phyloP scores from a whole-genome alignment of 2,113 vertebrate genomes.

The Azemiops feae region DNA sequence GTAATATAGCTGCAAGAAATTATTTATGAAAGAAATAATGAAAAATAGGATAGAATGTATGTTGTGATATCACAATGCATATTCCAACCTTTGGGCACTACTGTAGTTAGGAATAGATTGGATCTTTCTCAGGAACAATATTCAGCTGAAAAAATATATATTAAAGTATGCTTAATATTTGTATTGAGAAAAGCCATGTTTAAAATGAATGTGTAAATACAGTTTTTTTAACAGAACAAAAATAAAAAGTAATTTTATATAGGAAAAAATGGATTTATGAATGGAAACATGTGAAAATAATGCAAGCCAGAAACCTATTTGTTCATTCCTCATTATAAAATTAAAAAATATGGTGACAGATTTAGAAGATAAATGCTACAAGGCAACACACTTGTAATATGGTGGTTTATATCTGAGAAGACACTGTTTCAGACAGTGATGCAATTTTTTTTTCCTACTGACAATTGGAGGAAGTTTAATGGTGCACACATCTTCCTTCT shows the following conservation, averaged over 20 bases:
- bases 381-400: background rate
- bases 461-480: constrained; percentile 27
- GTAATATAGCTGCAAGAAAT: background rate
- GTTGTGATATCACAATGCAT: background rate
- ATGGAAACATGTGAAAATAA: background rate
- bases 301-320: background rate
- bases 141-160: background rate
- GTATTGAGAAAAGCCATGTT: background rate
- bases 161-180: background rate
- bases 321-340: background rate
- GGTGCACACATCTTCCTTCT: background rate
- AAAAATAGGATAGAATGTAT: background rate
- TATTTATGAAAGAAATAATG: background rate
- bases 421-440: background rate
- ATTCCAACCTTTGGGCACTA: background rate
- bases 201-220: background rate
- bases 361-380: background rate
- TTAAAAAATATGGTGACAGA: background rate
- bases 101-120: background rate
- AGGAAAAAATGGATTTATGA: background rate
- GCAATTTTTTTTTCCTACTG: background rate
- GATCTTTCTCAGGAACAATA: background rate
- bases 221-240: background rate
- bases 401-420: constrained; percentile 6
- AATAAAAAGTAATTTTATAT: background rate